A percentile compares a stretch with the other conserved stretches of the same genome.
These are phyloP conservation scores for Aselliscus stoliczkanus DNA, from an alignment of 2,797 vertebrate genomes.

Conservation along the genomic window DNA sequence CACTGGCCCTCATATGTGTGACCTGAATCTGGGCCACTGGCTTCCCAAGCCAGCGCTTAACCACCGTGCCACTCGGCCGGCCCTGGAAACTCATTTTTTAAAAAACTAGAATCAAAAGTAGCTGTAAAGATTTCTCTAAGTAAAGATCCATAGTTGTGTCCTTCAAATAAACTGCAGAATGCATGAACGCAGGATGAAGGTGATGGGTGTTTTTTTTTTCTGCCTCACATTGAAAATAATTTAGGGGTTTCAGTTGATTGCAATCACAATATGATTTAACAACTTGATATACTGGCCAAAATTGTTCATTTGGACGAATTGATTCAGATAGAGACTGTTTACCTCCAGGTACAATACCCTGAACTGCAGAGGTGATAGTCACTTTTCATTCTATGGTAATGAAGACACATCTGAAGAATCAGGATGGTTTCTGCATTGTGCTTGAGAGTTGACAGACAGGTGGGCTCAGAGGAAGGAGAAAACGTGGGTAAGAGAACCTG, in stretches of 20 bases:
- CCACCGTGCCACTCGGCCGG: too few relatives aligned
- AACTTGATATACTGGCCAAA: not conserved
- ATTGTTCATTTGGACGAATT: not conserved
- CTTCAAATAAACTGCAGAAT: not conserved
- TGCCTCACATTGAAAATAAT: not conserved
- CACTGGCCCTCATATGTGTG: too few relatives aligned
- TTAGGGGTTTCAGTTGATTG: not conserved
- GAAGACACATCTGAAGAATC: not conserved
- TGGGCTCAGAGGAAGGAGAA: not conserved
- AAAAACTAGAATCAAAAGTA: not conserved
- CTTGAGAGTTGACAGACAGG: not conserved
- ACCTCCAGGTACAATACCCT: not conserved
- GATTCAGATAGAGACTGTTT: not conserved
- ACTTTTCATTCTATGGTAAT: not conserved
- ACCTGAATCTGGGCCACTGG: too few relatives aligned
- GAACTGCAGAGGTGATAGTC: not conserved
- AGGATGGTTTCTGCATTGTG: not conserved
- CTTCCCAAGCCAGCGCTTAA: too few relatives aligned
- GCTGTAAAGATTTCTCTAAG: not conserved
- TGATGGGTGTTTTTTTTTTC: not conserved
- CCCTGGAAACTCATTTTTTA: not conserved
- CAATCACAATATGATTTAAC: not conserved
- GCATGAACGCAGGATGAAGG: not conserved
- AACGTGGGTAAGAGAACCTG: not conserved
- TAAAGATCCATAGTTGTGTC: not conserved